Conservation (phyloP, 1,140 invertebrate species). For the Trichonephila clavata region DNA sequence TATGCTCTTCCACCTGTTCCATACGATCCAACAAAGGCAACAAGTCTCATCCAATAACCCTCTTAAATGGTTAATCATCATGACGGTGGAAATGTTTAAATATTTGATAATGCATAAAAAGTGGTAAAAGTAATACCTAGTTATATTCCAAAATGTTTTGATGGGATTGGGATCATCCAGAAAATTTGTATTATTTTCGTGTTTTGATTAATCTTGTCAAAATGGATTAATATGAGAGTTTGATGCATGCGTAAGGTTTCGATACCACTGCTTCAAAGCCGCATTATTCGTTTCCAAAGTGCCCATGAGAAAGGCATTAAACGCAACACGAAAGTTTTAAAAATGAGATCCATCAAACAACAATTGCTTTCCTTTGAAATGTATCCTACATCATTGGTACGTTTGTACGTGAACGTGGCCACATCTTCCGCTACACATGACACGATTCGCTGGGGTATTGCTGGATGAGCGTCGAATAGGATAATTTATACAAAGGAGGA, state of each 20-base stretch:
- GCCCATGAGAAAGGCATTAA: background rate
- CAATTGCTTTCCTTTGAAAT: no score
- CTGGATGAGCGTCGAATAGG: background rate
- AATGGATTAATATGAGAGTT: background rate
- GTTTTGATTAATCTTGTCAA: background rate
- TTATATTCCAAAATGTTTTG: slow-evolving; percentile 50
- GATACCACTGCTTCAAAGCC: slow-evolving; percentile 22
- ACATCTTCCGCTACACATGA: background rate
- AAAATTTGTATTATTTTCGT: background rate
- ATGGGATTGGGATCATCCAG: slow-evolving; percentile 13
- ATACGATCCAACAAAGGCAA: background rate
- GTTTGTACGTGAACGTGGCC: background rate
- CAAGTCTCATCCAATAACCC: background rate
- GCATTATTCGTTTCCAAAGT: background rate
- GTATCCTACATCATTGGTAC: no score
- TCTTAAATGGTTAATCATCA: background rate
- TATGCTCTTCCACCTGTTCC: no score
- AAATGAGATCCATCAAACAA: no score
- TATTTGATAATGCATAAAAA: slow-evolving; percentile 34
- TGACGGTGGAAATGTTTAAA: background rate
- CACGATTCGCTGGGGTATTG: no score
- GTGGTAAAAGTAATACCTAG: slow-evolving; percentile 58
- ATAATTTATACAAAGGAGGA: background rate
- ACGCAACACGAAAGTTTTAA: background rate
- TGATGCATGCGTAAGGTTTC: no score